Percentiles rank a stretch among this genome's conserved stretches.
Evolutionary conservation across 2,113 vertebrate species (phyloP).

Genomic region (Halichoeres trimaculatus): DNA sequence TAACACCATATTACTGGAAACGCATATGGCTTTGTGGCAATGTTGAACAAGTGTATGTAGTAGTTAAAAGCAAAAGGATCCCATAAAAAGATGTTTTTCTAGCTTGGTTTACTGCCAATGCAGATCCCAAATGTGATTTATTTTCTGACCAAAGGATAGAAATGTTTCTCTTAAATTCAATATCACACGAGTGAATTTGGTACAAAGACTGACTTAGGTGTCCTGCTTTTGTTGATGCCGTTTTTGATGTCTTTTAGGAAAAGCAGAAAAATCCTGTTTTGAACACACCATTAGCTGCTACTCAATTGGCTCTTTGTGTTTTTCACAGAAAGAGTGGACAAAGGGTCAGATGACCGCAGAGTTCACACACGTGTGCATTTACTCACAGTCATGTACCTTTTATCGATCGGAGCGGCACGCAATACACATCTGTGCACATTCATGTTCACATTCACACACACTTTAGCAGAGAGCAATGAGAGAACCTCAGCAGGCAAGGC

Average conservation of each 20-base stretch:
- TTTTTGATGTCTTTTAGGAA: slow-evolving; percentile 24
- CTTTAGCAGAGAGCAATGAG: slow-evolving; percentile 35
- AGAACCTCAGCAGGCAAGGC: slow-evolving; percentile 73
- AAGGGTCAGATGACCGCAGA: slow-evolving; percentile 60
- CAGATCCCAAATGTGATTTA: slow-evolving; percentile 8
- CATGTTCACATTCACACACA: slow-evolving; percentile 40
- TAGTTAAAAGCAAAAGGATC: slow-evolving; percentile 32
- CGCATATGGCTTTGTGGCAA: slow-evolving; percentile 58
- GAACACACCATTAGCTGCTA: slow-evolving; percentile 46
- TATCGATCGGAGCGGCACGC: slow-evolving; percentile 56
- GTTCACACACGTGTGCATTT: slow-evolving; percentile 58
- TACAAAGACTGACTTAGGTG: slow-evolving; percentile 21
- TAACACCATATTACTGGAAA: slow-evolving; percentile 69
- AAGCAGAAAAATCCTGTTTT: slow-evolving; percentile 38
- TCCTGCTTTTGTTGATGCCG: slow-evolving; percentile 21
- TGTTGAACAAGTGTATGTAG: slow-evolving; percentile 41
- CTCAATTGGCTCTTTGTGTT: slow-evolving; percentile 59
- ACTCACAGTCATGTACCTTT: slow-evolving; percentile 55
- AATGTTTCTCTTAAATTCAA: slow-evolving; percentile 31
- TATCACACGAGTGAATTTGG: slow-evolving; percentile 29
- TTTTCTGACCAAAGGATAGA: slow-evolving; percentile 20
- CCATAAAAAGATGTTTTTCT: slow-evolving; percentile 22
- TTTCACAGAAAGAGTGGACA: slow-evolving; percentile 54
- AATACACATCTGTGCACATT: slow-evolving; percentile 54
- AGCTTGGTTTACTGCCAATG: slow-evolving; percentile 22